Evolutionary conservation across 37 sponge, comb jelly and placozoan genomes (phyloP).

Genomic region (Agelas oroides): DNA sequence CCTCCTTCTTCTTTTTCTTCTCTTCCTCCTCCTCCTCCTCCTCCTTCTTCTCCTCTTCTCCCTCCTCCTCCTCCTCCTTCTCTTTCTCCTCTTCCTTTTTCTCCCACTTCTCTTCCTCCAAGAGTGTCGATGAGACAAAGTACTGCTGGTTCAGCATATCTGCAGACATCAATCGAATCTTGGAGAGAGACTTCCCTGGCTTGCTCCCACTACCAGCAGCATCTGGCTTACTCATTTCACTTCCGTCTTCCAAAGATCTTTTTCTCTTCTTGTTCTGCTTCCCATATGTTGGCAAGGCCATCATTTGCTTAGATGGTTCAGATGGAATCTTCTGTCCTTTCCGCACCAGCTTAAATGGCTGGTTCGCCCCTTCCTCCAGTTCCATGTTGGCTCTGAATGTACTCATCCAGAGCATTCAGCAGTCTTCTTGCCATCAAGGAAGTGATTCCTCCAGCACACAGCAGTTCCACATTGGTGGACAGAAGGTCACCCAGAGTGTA

Average conservation of each 20-base stretch:
- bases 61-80: background rate
- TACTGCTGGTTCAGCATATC: background rate
- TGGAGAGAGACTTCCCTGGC: background rate
- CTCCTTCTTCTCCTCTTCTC: no score
- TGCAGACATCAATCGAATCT: constrained; percentile 30
- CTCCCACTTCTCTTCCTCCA: no score
- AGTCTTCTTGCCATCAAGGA: constrained; percentile 49
- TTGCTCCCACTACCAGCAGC: background rate
- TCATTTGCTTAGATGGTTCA: constrained; percentile 34
- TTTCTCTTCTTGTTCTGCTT: constrained; percentile 45
- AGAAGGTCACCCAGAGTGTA: constrained; percentile 39
- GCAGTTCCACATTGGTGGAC: constrained; percentile 8
- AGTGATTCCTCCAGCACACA: constrained; percentile 44
- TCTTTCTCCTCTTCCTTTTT: background rate
- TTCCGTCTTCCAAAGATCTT: background rate
- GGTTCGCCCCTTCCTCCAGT: background rate
- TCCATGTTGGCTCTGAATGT: constrained; percentile 25
- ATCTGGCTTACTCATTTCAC: background rate
- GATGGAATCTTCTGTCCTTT: constrained; percentile 32
- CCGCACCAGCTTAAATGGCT: constrained; percentile 48
- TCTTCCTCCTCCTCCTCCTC: background rate
- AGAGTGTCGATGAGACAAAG: no score
- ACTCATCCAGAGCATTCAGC: constrained; percentile 34
- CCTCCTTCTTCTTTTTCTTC: background rate
- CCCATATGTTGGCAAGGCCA: constrained; percentile 24